Conservation (phyloP, 92 coral and sea anemone genomes). For the Epizoanthus ramosus region DNA sequence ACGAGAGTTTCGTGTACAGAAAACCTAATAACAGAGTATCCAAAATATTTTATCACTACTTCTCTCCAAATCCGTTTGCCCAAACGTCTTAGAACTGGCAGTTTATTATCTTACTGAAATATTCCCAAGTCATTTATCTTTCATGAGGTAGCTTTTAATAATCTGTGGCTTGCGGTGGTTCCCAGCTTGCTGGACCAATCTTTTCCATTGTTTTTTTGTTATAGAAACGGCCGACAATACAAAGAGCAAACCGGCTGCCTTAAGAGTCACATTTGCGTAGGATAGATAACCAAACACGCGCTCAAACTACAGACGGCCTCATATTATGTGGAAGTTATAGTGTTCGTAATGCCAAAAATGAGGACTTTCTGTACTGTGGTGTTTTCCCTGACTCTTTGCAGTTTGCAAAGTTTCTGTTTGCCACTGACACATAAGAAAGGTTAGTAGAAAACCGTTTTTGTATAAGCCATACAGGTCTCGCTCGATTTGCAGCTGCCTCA, state of each 20-base stretch:
- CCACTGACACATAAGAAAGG: slow-evolving; percentile 30
- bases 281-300: background rate
- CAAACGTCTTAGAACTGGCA: background rate
- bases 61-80: background rate
- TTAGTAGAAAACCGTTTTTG: background rate
- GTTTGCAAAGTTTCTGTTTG: slow-evolving; percentile 19
- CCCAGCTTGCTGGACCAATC: slow-evolving; percentile 14
- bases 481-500: slow-evolving; percentile 13
- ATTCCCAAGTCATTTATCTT: slow-evolving; percentile 27
- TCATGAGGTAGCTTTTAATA: slow-evolving; percentile 22
- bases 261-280: slow-evolving; percentile 17
- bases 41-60: background rate
- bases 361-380: background rate
- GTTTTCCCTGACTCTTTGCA: background rate
- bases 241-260: slow-evolving; percentile 30
- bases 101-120: background rate
- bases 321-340: background rate
- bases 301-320: background rate
- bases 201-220: slow-evolving; percentile 35
- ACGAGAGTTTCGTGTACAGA: background rate
- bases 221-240: slow-evolving; percentile 3
- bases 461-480: background rate
- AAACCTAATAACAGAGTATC: background rate
- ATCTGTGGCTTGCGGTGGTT: slow-evolving; percentile 1
- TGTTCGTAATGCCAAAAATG: slow-evolving; percentile 1